phyloP scores from a whole-genome alignment of 2,113 vertebrate genomes.

The Trematomus loennbergii region DNA sequence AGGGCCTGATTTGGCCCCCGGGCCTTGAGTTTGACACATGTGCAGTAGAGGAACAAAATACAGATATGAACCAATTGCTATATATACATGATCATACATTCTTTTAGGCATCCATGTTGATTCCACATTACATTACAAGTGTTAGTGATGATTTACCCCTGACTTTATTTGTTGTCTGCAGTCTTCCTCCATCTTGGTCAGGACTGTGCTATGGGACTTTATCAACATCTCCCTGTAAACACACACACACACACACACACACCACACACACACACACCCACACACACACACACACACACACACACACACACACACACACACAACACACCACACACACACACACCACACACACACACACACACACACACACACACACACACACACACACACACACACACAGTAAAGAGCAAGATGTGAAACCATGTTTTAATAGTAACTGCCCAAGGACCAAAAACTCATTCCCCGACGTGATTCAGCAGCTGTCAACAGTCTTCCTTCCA shows the following conservation, averaged over 20 bases:
- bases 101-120: no score
- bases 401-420: constrained; percentile 45
- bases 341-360: no score
- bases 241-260: constrained; percentile 11
- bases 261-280: neutral
- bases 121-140: neutral
- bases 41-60: no score
- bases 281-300: constrained; percentile 9
- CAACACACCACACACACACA: no score
- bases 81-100: no score
- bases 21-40: no score
- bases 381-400: no score
- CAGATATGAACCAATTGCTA: no score
- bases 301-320: no score
- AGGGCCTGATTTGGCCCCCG: no score
- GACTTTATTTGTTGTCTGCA: constrained; percentile 81
- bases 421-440: constrained; percentile 31
- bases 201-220: constrained; percentile 83
- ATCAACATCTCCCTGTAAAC: constrained; percentile 83
- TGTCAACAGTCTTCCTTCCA: constrained; percentile 34
- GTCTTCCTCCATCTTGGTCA: constrained; percentile 85
- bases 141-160: constrained; percentile 81
- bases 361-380: no score
- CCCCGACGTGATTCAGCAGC: constrained; percentile 22
- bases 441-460: constrained; percentile 28